phyloP scores from a whole-genome alignment of 2,797 vertebrate genomes.

The Scolopax rusticola region DNA sequence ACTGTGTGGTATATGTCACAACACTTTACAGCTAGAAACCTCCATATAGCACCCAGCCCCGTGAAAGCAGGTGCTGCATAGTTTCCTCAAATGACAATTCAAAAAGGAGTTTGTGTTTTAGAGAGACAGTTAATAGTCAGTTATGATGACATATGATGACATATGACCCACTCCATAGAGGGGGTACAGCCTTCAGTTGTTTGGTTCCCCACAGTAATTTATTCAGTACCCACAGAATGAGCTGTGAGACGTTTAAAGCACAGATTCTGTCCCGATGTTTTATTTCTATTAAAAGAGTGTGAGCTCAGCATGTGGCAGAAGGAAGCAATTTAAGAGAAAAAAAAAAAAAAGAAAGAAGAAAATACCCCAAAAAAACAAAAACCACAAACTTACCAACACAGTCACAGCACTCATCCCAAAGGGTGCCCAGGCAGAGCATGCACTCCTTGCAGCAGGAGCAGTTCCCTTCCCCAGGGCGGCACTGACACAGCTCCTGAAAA shows the following conservation, averaged over 20 bases:
- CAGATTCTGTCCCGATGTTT: not conserved
- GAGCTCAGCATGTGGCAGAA: not conserved
- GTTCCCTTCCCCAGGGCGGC: conserved; percentile 93
- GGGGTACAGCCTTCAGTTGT: not conserved
- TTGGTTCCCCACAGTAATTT: not conserved
- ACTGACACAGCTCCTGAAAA: conserved; percentile 95
- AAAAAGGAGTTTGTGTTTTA: not conserved
- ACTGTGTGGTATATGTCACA: not conserved
- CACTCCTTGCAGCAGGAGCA: conserved; percentile 98
- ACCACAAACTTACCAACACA: conserved; percentile 91
- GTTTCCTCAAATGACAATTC: not conserved
- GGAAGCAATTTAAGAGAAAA: not conserved
- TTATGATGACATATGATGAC: not conserved
- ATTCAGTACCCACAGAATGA: not conserved
- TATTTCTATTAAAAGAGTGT: not conserved
- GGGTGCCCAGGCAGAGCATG: conserved; percentile 95
- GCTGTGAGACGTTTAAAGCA: not conserved
- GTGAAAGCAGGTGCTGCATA: not conserved
- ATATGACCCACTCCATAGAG: not conserved
- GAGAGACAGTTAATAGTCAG: not conserved
- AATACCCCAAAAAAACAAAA: conserved; percentile 41
- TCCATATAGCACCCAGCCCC: not conserved
- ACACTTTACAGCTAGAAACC: not conserved
- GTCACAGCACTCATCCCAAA: conserved; percentile 99
- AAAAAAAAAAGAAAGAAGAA: not conserved